Evolutionary conservation across 2,113 vertebrate genomes (phyloP).

Genomic region (Oophaga pumilio): DNA sequence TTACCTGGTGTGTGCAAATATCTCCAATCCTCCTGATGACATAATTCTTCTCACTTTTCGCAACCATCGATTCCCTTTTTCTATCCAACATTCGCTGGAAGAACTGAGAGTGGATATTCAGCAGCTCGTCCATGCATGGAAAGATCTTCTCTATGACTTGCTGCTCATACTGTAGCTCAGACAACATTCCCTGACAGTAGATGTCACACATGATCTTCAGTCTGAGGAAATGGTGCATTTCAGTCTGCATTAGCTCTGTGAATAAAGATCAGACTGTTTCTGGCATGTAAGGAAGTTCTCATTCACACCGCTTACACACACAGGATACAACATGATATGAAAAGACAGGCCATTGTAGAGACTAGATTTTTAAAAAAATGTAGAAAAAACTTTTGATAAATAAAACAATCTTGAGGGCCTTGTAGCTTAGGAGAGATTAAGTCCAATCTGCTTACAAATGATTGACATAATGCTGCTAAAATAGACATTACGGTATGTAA

Average conservation of each 20-base stretch:
- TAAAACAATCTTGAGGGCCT: no score
- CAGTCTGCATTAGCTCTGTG: conserved; percentile 94
- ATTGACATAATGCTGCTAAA: no score
- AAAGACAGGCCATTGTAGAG: no score
- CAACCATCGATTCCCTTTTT: conserved; percentile 80
- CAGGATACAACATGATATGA: no score
- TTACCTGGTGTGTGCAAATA: conserved; percentile 87
- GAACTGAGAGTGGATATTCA: conserved; percentile 88
- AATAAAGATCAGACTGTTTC: background rate
- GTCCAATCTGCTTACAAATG: no score
- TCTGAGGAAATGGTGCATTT: conserved; percentile 94
- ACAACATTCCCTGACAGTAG: conserved; percentile 87
- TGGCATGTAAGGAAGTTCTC: background rate
- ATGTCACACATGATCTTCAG: conserved; percentile 95
- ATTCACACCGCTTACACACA: background rate
- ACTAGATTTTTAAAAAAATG: no score
- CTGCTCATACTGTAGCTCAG: conserved; percentile 84
- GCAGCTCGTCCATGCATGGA: conserved; percentile 86
- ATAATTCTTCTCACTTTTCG: conserved; percentile 77
- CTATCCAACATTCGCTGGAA: conserved; percentile 88
- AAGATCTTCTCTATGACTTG: conserved; percentile 87
- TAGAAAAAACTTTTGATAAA: no score
- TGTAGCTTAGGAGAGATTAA: no score
- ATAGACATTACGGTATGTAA: no score
- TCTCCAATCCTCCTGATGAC: conserved; percentile 89